Percentiles rank a stretch among this genome's conserved stretches.
Conservation (phyloP, 1,140 invertebrate species). For the Megalonaias nervosa region DNA sequence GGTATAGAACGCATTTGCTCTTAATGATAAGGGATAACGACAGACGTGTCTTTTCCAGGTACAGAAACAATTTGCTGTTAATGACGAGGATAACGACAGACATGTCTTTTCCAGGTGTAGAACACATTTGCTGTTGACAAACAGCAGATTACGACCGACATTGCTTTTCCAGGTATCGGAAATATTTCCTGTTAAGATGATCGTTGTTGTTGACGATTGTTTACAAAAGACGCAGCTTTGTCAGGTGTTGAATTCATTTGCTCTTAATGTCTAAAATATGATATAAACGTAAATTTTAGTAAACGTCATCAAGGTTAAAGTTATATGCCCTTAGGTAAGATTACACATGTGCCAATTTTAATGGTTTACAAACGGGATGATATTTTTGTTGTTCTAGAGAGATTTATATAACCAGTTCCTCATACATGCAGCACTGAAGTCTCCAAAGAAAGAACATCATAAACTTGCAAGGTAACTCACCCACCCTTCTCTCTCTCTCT, state of each 20-base stretch:
- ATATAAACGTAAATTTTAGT: too few species aligned
- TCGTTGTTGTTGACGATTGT: neutral
- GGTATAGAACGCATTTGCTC: too few species aligned
- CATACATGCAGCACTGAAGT: conserved; percentile 55
- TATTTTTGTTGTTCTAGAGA: conserved; percentile 41
- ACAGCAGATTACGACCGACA: too few species aligned
- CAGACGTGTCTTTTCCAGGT: too few species aligned
- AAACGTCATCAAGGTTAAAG: neutral
- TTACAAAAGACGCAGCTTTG: neutral
- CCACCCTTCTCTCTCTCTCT: neutral
- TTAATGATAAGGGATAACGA: too few species aligned
- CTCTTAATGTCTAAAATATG: neutral
- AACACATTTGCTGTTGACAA: too few species aligned
- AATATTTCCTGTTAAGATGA: too few species aligned
- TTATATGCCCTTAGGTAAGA: neutral
- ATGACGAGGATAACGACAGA: too few species aligned
- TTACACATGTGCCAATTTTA: too few species aligned
- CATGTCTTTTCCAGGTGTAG: too few species aligned
- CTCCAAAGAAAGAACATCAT: conserved; percentile 38
- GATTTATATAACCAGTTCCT: conserved; percentile 56
- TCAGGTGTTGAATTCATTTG: neutral
- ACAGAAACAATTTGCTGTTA: too few species aligned
- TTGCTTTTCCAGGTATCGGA: too few species aligned
- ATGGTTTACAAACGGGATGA: neutral
- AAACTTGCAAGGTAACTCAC: conserved; percentile 42